phyloP scores from a whole-genome alignment of 2,888 invertebrate species.

The Eupithecia inturbata region DNA sequence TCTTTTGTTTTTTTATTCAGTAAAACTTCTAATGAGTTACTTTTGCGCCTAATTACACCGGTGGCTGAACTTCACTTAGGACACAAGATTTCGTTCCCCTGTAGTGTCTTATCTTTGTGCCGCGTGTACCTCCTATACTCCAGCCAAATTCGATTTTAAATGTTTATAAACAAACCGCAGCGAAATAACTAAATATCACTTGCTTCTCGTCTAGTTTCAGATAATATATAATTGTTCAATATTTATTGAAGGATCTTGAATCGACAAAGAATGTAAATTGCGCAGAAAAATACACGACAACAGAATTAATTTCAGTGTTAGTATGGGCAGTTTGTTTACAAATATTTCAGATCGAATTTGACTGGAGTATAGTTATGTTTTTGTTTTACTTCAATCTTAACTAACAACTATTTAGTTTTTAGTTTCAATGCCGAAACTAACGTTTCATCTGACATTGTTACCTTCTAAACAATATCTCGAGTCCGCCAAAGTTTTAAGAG shows the following conservation, averaged over 20 bases:
- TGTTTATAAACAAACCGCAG: too few relatives aligned
- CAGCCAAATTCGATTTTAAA: too few relatives aligned
- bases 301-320: too few relatives aligned
- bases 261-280: neutral
- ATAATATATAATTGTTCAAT: too few relatives aligned
- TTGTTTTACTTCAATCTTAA: neutral
- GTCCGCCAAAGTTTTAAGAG: conserved; percentile 53
- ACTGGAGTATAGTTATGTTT: neutral
- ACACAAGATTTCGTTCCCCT: neutral
- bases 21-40: conserved; percentile 44
- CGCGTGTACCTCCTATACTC: neutral
- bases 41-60: conserved; percentile 15
- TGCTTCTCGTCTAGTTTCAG: too few relatives aligned
- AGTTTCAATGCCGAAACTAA: neutral
- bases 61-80: conserved; percentile 25
- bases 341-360: neutral
- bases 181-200: too few relatives aligned
- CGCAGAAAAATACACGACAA: neutral
- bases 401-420: neutral
- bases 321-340: neutral
- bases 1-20: conserved; percentile 33
- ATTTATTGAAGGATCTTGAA: too few relatives aligned
- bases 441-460: conserved; percentile 24
- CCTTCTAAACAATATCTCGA: conserved; percentile 46
- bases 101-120: neutral